These are phyloP conservation scores for Herpailurus yagouaroundi DNA, from an alignment of 2,113 vertebrate species.

Conservation along the genomic window DNA sequence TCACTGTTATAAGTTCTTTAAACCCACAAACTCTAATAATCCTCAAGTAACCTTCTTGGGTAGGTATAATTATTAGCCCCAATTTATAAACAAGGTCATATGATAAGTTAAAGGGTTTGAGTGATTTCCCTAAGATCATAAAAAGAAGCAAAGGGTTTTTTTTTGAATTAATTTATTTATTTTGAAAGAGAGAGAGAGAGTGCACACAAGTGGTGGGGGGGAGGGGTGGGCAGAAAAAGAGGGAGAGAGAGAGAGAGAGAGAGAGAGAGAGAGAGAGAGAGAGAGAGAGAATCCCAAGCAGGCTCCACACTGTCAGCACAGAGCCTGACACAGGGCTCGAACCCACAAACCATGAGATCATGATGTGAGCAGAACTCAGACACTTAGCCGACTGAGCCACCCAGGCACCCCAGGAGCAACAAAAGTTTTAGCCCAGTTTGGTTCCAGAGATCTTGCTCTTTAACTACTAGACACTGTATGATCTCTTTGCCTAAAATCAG, in stretches of 20 bases:
- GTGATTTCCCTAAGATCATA: background rate
- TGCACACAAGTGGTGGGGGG: too few relatives aligned
- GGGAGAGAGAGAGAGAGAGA: too few relatives aligned
- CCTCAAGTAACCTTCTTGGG: background rate
- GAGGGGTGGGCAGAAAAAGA: too few relatives aligned
- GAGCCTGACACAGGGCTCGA: too few relatives aligned
- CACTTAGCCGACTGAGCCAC: too few relatives aligned
- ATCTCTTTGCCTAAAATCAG: background rate
- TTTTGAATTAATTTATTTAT: too few relatives aligned
- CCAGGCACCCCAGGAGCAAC: background rate
- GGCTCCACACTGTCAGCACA: too few relatives aligned
- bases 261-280: too few relatives aligned
- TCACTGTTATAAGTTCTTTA: background rate
- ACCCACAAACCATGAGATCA: too few relatives aligned
- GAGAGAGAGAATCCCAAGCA: too few relatives aligned
- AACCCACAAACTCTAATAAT: background rate
- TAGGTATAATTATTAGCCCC: background rate
- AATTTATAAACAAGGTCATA: background rate
- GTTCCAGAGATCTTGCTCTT: background rate
- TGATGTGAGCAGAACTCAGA: too few relatives aligned
- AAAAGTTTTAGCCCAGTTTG: background rate
- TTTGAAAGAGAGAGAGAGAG: too few relatives aligned
- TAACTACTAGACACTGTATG: background rate
- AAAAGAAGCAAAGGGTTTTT: background rate
- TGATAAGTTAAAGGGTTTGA: background rate